These are phyloP conservation scores for Masticophis lateralis DNA, from an alignment of 2,797 vertebrate genomes.

Conservation along the genomic window DNA sequence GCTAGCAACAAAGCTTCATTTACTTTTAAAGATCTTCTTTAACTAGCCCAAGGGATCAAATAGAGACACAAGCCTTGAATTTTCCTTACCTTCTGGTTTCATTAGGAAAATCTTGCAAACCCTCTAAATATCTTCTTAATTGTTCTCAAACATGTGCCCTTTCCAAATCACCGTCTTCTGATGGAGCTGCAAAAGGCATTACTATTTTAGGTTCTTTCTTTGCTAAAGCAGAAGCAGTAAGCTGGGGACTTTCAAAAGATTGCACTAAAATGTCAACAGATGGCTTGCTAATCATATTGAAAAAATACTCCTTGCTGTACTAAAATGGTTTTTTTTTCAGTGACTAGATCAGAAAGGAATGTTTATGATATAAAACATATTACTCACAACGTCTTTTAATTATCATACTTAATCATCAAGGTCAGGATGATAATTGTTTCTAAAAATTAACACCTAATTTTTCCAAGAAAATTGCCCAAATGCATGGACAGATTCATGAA, in stretches of 20 bases:
- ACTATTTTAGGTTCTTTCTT: constrained; percentile 78
- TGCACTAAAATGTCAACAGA: constrained; percentile 80
- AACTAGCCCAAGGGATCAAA: constrained; percentile 38
- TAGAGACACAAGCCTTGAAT: constrained; percentile 19
- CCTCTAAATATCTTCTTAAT: constrained; percentile 57
- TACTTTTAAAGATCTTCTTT: not conserved
- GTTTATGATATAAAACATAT: constrained; percentile 79
- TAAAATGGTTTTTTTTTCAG: constrained; percentile 72
- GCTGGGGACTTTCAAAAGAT: constrained; percentile 78
- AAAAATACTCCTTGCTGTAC: constrained; percentile 77
- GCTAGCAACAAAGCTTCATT: not conserved
- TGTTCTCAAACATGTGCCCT: constrained; percentile 69
- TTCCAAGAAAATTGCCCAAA: constrained; percentile 63
- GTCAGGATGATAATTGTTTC: constrained; percentile 77
- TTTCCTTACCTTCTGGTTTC: constrained; percentile 49
- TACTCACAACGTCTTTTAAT: constrained; percentile 76
- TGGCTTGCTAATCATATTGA: constrained; percentile 81
- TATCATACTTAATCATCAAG: constrained; percentile 79
- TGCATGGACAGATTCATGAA: constrained; percentile 62
- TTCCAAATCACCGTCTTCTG: constrained; percentile 76
- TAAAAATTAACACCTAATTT: constrained; percentile 74
- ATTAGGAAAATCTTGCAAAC: constrained; percentile 57
- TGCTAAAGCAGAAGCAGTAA: constrained; percentile 76
- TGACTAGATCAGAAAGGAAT: constrained; percentile 76
- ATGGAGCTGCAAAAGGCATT: constrained; percentile 78